phyloP scores from a whole-genome alignment of 1,140 invertebrate species.

The Drosophila aff. region DNA sequence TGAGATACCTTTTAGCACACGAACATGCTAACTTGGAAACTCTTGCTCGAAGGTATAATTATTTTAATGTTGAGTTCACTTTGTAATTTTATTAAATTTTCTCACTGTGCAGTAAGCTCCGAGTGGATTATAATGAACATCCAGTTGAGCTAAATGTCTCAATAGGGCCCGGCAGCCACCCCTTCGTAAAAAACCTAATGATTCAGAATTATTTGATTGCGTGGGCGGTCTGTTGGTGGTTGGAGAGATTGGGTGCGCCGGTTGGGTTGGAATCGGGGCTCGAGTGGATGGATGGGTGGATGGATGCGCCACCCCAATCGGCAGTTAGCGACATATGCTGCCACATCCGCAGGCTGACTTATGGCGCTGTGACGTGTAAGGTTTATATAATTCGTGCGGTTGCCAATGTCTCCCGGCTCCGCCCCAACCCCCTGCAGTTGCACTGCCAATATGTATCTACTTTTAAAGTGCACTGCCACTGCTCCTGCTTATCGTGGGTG shows the following conservation, averaged over 20 bases:
- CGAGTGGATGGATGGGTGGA: background rate
- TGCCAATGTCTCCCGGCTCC: slow-evolving; percentile 51
- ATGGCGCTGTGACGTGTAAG: slow-evolving; percentile 84
- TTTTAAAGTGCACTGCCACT: slow-evolving; percentile 58
- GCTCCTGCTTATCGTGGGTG: slow-evolving; percentile 18
- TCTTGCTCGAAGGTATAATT: no score
- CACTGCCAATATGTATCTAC: slow-evolving; percentile 38
- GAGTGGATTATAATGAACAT: slow-evolving; percentile 83
- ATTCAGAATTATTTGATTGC: slow-evolving; percentile 83
- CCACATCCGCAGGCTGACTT: slow-evolving; percentile 75
- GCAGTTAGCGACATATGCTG: slow-evolving; percentile 79
- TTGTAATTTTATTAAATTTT: background rate
- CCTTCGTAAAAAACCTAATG: slow-evolving; percentile 73
- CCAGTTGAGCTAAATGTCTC: slow-evolving; percentile 80
- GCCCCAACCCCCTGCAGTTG: slow-evolving; percentile 1
- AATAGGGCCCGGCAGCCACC: slow-evolving; percentile 56
- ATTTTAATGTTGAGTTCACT: no score
- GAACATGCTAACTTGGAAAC: no score
- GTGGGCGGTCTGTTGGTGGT: slow-evolving; percentile 77
- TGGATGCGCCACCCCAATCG: slow-evolving; percentile 50
- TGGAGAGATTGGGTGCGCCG: slow-evolving; percentile 30
- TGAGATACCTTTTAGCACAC: background rate
- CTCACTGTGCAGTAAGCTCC: slow-evolving; percentile 29
- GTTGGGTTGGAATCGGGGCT: slow-evolving; percentile 2
- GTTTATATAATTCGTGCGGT: slow-evolving; percentile 84